phyloP scores from a whole-genome alignment of 2,888 invertebrate species.

The Chironomus riparius region DNA sequence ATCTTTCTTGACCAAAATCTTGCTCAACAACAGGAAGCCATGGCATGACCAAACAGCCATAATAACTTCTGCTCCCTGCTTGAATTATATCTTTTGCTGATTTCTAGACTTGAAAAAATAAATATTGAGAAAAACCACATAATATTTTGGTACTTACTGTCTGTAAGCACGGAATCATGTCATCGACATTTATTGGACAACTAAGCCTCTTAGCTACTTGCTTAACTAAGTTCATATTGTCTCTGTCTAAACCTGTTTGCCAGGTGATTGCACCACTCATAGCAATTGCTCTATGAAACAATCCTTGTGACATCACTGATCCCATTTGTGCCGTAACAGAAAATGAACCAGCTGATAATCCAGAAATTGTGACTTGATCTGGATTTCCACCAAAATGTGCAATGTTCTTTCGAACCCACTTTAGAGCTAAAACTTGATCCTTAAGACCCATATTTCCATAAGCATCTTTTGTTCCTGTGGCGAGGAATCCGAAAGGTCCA shows the following conservation, averaged over 20 bases:
- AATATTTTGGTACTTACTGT: too few relatives aligned
- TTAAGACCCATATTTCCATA: constrained; percentile 59
- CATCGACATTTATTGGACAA: neutral
- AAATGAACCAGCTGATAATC: constrained; percentile 47
- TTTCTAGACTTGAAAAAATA: neutral
- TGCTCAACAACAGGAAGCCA: neutral
- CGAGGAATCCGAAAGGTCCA: constrained; percentile 45
- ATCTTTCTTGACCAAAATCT: neutral
- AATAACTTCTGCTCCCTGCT: neutral
- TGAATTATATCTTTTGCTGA: neutral
- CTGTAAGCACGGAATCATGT: too few relatives aligned
- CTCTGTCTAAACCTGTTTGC: constrained; percentile 43
- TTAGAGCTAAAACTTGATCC: constrained; percentile 55
- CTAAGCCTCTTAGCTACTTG: constrained; percentile 47
- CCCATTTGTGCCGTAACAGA: constrained; percentile 46
- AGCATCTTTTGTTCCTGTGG: constrained; percentile 50
- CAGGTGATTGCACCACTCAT: constrained; percentile 54
- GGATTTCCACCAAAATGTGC: constrained; percentile 56
- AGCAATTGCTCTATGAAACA: constrained; percentile 59
- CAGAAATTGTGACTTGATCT: constrained; percentile 51
- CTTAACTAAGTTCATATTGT: constrained; percentile 47
- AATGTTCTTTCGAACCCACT: constrained; percentile 57
- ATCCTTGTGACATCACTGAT: constrained; percentile 53
- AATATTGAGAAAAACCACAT: too few relatives aligned
- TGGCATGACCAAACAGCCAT: neutral